Evolutionary conservation across 1,140 invertebrate genomes (phyloP).

Genomic region (Drosophila ambigua): DNA sequence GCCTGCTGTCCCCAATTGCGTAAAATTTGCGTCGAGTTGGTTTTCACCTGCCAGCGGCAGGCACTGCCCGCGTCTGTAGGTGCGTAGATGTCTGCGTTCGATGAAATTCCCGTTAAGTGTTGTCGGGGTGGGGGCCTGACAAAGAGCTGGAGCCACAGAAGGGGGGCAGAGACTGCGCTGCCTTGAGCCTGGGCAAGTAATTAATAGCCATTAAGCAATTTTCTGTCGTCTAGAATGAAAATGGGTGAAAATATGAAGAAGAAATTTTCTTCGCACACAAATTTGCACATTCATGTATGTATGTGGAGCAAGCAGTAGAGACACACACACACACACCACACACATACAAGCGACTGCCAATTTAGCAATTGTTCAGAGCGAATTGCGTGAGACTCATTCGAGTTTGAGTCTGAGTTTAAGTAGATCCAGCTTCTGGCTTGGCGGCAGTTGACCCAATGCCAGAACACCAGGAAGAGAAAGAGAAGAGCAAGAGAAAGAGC

Average conservation of each 20-base stretch:
- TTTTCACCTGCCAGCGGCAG: constrained; percentile 56
- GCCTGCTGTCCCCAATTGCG: constrained; percentile 59
- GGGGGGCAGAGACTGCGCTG: not conserved
- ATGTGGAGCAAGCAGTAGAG: constrained; percentile 32
- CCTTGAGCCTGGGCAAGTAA: constrained; percentile 13
- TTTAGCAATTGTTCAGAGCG: constrained; percentile 61
- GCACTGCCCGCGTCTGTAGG: constrained; percentile 12
- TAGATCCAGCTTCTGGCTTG: not conserved
- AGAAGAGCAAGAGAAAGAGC: too few species aligned
- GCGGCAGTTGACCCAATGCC: constrained; percentile 37
- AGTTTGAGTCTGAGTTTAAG: constrained; percentile 15
- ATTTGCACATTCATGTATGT: constrained; percentile 18
- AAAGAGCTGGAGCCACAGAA: not conserved
- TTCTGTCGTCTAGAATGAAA: not conserved
- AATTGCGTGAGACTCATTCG: constrained; percentile 67
- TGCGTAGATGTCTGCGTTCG: constrained; percentile 26
- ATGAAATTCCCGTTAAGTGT: constrained; percentile 59
- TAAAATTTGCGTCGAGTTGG: constrained; percentile 56
- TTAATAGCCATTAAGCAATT: constrained; percentile 27
- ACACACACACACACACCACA: not conserved
- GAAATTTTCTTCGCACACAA: constrained; percentile 7
- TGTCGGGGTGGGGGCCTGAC: constrained; percentile 23
- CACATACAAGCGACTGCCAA: constrained; percentile 37
- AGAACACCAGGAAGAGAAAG: not conserved
- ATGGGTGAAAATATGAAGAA: not conserved